A percentile compares a stretch with the other conserved stretches of the same genome.
These are phyloP conservation scores for Philhelius pedissequus DNA, from an alignment of 2,888 invertebrate species.

Conservation along the genomic window DNA sequence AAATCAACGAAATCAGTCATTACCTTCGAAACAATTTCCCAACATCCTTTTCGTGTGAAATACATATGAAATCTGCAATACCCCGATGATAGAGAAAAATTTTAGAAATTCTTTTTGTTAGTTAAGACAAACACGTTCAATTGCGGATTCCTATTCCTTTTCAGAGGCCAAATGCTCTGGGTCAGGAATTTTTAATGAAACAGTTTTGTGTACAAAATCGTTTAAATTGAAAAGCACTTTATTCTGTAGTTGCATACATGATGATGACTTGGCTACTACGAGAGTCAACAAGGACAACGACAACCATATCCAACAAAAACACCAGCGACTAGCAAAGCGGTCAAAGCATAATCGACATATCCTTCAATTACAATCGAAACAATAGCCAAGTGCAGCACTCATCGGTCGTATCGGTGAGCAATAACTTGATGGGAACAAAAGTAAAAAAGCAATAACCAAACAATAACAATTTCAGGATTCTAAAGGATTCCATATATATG, in stretches of 20 bases:
- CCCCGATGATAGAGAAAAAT: background rate
- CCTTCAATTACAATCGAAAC: constrained; percentile 61
- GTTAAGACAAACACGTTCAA: background rate
- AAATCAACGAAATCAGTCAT: too few species aligned
- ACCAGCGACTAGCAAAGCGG: constrained; percentile 1
- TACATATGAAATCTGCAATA: background rate
- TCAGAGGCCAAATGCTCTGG: background rate
- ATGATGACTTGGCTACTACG: background rate
- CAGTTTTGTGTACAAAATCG: constrained; percentile 21
- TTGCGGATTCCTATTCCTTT: background rate
- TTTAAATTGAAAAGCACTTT: constrained; percentile 48
- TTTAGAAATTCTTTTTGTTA: background rate
- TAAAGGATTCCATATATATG: background rate
- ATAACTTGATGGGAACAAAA: constrained; percentile 40
- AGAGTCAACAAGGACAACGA: background rate
- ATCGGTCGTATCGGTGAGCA: constrained; percentile 5
- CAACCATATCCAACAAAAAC: background rate
- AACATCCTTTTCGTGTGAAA: too few species aligned
- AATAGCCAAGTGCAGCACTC: constrained; percentile 11
- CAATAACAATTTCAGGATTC: constrained; percentile 56
- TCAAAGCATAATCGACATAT: constrained; percentile 57
- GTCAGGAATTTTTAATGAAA: constrained; percentile 27
- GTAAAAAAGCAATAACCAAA: constrained; percentile 45
- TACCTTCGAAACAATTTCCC: too few species aligned
- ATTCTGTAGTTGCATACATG: background rate